phyloP scores from a whole-genome alignment of 1,140 invertebrate genomes.

The Leguminivora glycinivorella region DNA sequence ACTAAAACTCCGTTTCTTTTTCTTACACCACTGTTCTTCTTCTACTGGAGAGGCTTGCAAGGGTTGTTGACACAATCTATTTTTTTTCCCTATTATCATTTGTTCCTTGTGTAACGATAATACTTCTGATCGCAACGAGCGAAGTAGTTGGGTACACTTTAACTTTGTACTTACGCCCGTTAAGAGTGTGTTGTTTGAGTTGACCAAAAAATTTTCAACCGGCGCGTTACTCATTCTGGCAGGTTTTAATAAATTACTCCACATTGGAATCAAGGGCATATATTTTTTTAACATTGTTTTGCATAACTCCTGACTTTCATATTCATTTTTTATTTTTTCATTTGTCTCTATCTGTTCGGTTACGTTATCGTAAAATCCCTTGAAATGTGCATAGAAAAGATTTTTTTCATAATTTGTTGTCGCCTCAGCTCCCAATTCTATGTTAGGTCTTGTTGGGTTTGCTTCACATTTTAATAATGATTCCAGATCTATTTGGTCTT shows the following conservation, averaged over 20 bases:
- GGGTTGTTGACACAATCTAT: neutral
- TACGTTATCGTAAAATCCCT: neutral
- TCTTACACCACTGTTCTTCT: constrained; percentile 1
- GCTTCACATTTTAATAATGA: neutral
- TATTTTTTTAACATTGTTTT: neutral
- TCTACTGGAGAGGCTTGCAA: neutral
- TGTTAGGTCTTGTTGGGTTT: no score
- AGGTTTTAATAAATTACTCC: neutral
- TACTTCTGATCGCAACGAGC: neutral
- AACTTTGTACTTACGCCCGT: neutral
- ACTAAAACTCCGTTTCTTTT: neutral
- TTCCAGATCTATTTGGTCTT: neutral
- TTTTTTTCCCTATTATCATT: neutral
- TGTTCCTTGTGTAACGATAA: neutral
- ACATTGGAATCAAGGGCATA: neutral
- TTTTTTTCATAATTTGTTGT: neutral
- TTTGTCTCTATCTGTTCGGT: neutral
- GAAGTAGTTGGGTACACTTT: neutral
- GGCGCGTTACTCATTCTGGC: constrained; percentile 4
- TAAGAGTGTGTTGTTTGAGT: neutral
- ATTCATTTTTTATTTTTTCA: neutral
- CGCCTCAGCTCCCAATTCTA: neutral
- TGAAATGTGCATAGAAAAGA: constrained; percentile 1
- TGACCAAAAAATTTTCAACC: constrained; percentile 17
- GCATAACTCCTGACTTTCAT: neutral